Evolutionary conservation across 2,888 invertebrate genomes (phyloP).

Genomic region (Dyspetes luteomarginatus): DNA sequence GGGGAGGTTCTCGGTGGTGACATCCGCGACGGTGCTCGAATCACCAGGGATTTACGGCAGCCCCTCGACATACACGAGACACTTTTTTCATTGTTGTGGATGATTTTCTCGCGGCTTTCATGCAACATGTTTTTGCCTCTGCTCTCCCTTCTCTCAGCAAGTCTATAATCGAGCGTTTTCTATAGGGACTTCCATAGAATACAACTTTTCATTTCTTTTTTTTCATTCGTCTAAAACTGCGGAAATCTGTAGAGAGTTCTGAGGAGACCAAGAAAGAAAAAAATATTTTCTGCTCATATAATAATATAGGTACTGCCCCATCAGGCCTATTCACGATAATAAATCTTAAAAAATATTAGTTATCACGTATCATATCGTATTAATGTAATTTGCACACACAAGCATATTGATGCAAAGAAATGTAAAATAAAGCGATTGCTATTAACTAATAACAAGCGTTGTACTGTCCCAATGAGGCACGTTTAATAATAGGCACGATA

Average conservation of each 20-base stretch:
- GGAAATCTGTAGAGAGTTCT: neutral
- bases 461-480: no score
- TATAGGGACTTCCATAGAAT: neutral
- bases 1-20: conserved; percentile 17
- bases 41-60: conserved; percentile 51
- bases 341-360: no score
- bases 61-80: conserved; percentile 30
- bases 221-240: neutral
- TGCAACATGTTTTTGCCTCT: conserved; percentile 53
- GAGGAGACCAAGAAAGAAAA: neutral
- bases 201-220: neutral
- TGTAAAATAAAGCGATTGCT: no score
- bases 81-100: conserved; percentile 46
- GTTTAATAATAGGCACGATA: no score
- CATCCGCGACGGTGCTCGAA: conserved; percentile 37
- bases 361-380: no score
- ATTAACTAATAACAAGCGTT: no score
- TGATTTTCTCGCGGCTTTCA: conserved; percentile 43
- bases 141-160: conserved; percentile 17
- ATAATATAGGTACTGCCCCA: no score
- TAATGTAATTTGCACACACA: no score
- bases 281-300: neutral
- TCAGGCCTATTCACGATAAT: no score
- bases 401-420: no score
- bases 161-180: neutral